Percentiles rank a stretch among this genome's conserved stretches.
These are phyloP conservation scores for Flexamia atlantica DNA, from an alignment of 2,888 invertebrate genomes.

Conservation along the genomic window DNA sequence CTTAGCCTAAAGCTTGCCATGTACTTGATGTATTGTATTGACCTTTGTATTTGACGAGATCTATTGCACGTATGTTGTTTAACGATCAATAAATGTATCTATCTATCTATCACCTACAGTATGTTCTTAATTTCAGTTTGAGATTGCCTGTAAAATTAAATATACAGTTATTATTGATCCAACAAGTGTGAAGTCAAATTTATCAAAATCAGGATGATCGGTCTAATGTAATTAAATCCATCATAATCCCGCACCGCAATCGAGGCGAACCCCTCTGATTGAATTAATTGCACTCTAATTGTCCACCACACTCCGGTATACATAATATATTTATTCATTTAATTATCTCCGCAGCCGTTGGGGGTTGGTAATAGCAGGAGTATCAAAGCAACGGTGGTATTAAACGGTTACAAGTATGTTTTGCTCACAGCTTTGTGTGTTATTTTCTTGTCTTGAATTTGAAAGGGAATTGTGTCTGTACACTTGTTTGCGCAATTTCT, in stretches of 20 bases:
- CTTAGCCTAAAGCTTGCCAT: no score
- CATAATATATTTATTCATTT: slow-evolving; percentile 23
- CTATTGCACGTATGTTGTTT: no score
- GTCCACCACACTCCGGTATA: background rate
- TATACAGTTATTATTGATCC: no score
- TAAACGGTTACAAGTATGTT: background rate
- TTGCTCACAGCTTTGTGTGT: background rate
- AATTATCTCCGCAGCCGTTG: background rate
- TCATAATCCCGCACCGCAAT: background rate
- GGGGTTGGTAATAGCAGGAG: background rate
- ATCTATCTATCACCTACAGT: no score
- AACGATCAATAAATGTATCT: no score
- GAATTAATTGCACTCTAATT: slow-evolving; percentile 4
- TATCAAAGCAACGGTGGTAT: slow-evolving; percentile 15
- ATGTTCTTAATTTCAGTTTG: no score
- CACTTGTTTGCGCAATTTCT: no score
- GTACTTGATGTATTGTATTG: no score
- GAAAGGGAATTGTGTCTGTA: no score
- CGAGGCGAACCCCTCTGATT: background rate
- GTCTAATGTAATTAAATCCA: background rate
- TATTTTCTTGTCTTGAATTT: slow-evolving; percentile 8
- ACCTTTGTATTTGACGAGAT: no score
- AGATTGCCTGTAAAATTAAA: no score
- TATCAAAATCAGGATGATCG: background rate
- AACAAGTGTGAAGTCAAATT: no score